Evolutionary conservation across 1,140 invertebrate species (phyloP).

Genomic region (Prorops nasuta): DNA sequence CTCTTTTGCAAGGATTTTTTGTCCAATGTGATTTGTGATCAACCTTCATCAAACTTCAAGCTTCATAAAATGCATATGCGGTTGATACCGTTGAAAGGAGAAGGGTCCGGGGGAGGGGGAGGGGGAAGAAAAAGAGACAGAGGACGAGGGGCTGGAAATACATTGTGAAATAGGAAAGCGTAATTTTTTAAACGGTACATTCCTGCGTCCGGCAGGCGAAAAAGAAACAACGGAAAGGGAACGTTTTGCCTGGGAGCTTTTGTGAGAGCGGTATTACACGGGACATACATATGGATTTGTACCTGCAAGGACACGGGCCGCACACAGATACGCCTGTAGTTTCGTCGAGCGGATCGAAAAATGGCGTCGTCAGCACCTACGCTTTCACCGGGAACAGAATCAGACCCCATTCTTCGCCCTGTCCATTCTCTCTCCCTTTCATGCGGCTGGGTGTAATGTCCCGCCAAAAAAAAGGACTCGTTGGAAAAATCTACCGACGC

Average conservation of each 20-base stretch:
- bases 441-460: conserved; percentile 24
- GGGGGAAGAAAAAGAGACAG: no score
- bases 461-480: conserved; percentile 2
- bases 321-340: conserved; percentile 14
- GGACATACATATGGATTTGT: conserved; percentile 13
- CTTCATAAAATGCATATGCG: no score
- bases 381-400: conserved; percentile 34
- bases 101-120: no score
- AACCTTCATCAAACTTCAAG: no score
- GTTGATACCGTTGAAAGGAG: no score
- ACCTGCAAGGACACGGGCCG: conserved; percentile 11
- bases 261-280: not conserved
- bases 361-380: conserved; percentile 38
- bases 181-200: no score
- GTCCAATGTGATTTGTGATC: no score
- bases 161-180: no score
- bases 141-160: no score
- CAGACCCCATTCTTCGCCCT: conserved; percentile 35
- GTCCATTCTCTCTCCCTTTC: conserved; percentile 27
- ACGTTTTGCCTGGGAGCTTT: no score
- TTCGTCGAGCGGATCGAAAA: conserved; percentile 25
- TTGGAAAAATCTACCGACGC: conserved; percentile 19
- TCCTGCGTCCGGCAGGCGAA: no score
- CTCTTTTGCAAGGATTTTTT: no score
- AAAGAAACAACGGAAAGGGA: conserved; percentile 5